Evolutionary conservation across 1,140 invertebrate genomes (phyloP).

Genomic region (Oncopeltus fasciatus): DNA sequence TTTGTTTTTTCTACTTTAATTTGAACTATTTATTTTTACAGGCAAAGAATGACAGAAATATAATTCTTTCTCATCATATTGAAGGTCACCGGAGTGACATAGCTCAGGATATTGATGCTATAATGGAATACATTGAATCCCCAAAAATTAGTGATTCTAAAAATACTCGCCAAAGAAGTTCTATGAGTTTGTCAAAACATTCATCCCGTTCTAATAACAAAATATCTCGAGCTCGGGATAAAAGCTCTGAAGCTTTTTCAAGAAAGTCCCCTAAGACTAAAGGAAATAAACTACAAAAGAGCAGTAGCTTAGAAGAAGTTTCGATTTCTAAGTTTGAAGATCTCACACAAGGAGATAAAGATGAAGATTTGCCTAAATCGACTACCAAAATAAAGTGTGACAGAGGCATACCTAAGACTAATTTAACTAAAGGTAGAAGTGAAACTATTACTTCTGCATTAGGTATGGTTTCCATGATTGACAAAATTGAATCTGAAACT

Average conservation of each 20-base stretch:
- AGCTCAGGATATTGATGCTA: conserved; percentile 34
- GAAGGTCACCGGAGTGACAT: conserved; percentile 47
- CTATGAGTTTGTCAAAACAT: background rate
- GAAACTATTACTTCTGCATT: background rate
- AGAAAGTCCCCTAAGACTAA: conserved; percentile 12
- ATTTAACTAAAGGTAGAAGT: background rate
- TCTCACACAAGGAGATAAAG: conserved; percentile 30
- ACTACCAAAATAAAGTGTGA: background rate
- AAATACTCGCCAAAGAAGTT: background rate
- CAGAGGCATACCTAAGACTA: background rate
- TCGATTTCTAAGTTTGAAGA: conserved; percentile 53
- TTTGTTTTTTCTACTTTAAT: too few species aligned
- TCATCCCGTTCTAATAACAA: background rate
- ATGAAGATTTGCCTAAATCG: background rate
- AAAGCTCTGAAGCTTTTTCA: conserved; percentile 18
- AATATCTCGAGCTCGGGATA: conserved; percentile 13
- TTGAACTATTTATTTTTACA: too few species aligned
- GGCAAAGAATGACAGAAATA: conserved; percentile 41
- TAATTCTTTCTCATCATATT: conserved; percentile 45
- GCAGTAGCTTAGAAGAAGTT: conserved; percentile 43
- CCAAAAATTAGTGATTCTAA: conserved; percentile 8
- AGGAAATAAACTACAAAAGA: conserved; percentile 13
- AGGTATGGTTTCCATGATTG: background rate
- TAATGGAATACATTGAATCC: conserved; percentile 39
- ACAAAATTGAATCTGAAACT: background rate